Evolutionary conservation across 23 tunicate species (phyloP).

Genomic region (Clavelina lepadiformis): DNA sequence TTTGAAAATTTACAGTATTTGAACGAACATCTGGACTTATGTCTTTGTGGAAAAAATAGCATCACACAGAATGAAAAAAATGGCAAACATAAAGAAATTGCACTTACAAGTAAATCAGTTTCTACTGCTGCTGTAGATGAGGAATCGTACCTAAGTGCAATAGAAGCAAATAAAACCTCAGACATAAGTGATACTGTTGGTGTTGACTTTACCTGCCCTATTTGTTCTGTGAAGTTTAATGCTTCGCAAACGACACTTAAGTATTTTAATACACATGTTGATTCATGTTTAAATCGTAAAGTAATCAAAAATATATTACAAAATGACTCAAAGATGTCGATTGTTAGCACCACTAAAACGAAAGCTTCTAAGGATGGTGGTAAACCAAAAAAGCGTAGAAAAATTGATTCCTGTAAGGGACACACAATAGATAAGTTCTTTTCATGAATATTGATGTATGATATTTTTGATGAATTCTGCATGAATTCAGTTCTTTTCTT

Average conservation of each 20-base stretch:
- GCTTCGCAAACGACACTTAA: slow-evolving; percentile 23
- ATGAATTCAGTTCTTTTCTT: too few relatives aligned
- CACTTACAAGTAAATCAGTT: too few relatives aligned
- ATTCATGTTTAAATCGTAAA: slow-evolving; percentile 61
- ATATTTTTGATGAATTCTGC: too few relatives aligned
- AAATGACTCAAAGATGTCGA: slow-evolving; percentile 3
- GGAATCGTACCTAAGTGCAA: neutral
- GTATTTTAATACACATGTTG: slow-evolving; percentile 58
- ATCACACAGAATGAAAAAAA: too few relatives aligned
- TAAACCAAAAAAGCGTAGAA: slow-evolving; percentile 37
- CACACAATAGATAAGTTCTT: slow-evolving; percentile 40
- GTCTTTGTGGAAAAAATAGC: too few relatives aligned
- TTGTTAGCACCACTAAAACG: neutral
- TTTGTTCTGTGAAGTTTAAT: slow-evolving; percentile 40
- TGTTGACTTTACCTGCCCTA: slow-evolving; percentile 39
- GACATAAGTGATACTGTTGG: neutral
- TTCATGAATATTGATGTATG: neutral
- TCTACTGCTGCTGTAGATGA: too few relatives aligned
- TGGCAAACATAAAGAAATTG: too few relatives aligned
- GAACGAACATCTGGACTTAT: slow-evolving; percentile 8
- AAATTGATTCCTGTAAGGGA: slow-evolving; percentile 5
- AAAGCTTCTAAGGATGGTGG: neutral
- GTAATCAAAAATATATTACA: slow-evolving; percentile 40
- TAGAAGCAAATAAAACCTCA: neutral
- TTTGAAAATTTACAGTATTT: neutral